Base-by-base conservation (phyloP, 2,888 invertebrate species). In the Philereme transversata region DNA sequence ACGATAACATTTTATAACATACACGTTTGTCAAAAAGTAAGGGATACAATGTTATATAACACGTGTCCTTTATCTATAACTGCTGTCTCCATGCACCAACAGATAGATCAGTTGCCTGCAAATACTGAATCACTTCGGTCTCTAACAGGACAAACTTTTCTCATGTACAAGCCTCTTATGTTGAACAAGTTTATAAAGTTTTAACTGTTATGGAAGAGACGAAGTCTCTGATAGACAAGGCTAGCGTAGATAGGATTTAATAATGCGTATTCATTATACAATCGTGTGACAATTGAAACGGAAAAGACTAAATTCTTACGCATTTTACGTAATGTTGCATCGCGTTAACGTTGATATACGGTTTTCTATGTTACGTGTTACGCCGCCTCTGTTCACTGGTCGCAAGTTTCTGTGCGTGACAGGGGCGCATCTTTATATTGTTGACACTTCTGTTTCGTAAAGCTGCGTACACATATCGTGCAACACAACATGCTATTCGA, bases 231-330 rank as follows among this genome's bases (percentile, higher is more conserved):
- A 80, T 91, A 91, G 90, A 84, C 79, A 87, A 84, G 88, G 91
- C 91, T 91, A 92, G 90, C 79, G 84, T 92, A 91, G 91, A 88
- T 92, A 92, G 91, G 84, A 85, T 81, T 84, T 81, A 78, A 82
- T 76, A 86, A 87, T 83, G 78, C 76, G 82, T 88, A 85, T 85
- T 88, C 86, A 86, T 84, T 88, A 86, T 82, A 84, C 80, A 86
- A 87, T 83, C 78, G 85, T 86, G 86, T 90, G 89, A 90, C 86
- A 86, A 88, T 82, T 88, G 91, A 84, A 92, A 91, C 91, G 87
- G 88, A 92, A 80, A 92, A 91, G 91, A 91, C 91, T 91, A 87
- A 92, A 91, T 87, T 88, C 89, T 87, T 86, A 85, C 79, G 86
- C 83, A 84, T 81, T 87, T 85, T 88, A 88, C 86, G 86, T 84